Base-by-base conservation (phyloP, 2,888 invertebrate species). In the Endotricha flammealis region DNA sequence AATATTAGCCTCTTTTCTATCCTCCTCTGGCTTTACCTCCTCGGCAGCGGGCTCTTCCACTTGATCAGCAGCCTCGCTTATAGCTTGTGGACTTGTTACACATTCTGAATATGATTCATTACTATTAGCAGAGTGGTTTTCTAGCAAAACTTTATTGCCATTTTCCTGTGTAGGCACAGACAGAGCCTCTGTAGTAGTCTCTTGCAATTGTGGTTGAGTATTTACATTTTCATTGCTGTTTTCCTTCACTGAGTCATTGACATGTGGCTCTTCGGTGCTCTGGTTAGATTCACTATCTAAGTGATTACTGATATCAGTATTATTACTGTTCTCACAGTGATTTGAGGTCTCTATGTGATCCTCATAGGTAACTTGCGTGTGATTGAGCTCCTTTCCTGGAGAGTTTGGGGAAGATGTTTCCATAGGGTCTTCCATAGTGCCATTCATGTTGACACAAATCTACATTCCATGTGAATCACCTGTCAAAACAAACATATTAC, bases 361-460 rank as follows among this genome's bases (percentile, higher is more conserved):
- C 35, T 59, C 46, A 23, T 41, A 32, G 39, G 42, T 42, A 44
- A 45, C 48, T 37, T 54, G 53, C 38, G 56, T 36, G 34, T 48
- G 35, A 38, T 43, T 42, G 41, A 51, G 31, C 29, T 53, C 37
- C 37, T 39, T 44, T 9, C 42, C 46, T 9, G 42, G 41, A 32
- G 56, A 48, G 35, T 38, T 48, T 23, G 58, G 45, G 14, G 42
- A 39, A 42, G 64, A 47, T 40, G 58, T 53, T 38, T 69, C 71
- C 57, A 60, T 64, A 32, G 66, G 59, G 47, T 79, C 76, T 45
- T 76, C 78, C 75, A 80, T 77, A 44, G 57, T 67, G 38, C 77
- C 75, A 68, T 74, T 80, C 80, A 80, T 80, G 46, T 54, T 78
- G 62, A 55, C 44, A 41, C 42, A 48, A 52, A 63, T 48, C 63